Conservation (phyloP, 2,888 invertebrate species). For the Drosophila anomalipes region DNA sequence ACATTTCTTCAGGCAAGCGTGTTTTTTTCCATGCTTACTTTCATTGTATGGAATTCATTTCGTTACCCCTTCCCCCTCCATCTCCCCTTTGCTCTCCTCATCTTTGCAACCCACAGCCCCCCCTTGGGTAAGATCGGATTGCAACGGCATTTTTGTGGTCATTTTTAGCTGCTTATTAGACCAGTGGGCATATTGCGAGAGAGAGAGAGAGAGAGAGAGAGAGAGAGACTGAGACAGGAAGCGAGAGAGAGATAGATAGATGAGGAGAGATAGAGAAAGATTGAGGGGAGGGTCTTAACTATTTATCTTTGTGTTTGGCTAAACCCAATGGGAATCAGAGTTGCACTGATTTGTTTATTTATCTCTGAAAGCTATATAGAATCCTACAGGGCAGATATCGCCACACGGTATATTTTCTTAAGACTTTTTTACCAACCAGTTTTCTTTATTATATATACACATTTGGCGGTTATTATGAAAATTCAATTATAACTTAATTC, state of each 20-base stretch:
- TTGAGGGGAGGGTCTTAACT: neutral
- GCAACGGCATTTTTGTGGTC: slow-evolving; percentile 71
- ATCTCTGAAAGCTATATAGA: neutral
- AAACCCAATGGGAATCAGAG: neutral
- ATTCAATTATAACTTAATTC: neutral
- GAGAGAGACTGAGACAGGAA: neutral
- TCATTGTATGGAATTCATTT: slow-evolving; percentile 53
- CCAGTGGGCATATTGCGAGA: slow-evolving; percentile 10
- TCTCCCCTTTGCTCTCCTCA: neutral
- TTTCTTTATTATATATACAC: too few relatives aligned
- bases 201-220: neutral
- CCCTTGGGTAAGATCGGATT: neutral
- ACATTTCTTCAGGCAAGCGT: slow-evolving; percentile 55
- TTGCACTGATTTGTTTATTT: neutral
- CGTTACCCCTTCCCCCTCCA: neutral
- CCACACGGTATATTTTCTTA: too few relatives aligned
- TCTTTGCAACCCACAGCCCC: neutral
- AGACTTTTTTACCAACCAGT: neutral
- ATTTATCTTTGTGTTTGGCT: neutral
- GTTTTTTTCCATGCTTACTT: slow-evolving; percentile 47
- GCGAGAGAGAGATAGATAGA: neutral
- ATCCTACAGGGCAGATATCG: neutral
- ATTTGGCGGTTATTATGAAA: too few relatives aligned
- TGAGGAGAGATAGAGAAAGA: neutral
- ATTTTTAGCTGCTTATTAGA: slow-evolving; percentile 62